Evolutionary conservation across 2,888 invertebrate genomes (phyloP).

Genomic region (Drosophila diplacantha): DNA sequence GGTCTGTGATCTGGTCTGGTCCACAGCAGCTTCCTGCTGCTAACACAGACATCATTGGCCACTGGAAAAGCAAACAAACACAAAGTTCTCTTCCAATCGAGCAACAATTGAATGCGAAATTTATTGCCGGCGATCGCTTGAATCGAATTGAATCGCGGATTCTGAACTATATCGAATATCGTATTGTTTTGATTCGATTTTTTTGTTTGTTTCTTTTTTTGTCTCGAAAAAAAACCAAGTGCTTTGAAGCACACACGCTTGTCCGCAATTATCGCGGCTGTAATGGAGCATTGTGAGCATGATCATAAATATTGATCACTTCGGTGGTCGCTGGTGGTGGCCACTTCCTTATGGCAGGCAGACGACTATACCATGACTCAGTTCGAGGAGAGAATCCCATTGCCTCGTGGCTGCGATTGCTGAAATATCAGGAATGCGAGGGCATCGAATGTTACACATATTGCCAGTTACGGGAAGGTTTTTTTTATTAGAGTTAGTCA

Average conservation of each 20-base stretch:
- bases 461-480: slow-evolving; percentile 1
- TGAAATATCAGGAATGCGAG: slow-evolving; percentile 12
- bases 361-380: slow-evolving; percentile 30
- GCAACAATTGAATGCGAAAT: slow-evolving; percentile 64
- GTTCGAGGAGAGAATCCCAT: slow-evolving; percentile 27
- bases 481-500: slow-evolving; percentile 1
- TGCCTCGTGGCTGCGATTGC: slow-evolving; percentile 13
- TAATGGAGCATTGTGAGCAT: slow-evolving; percentile 61
- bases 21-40: slow-evolving; percentile 67
- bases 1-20: slow-evolving; percentile 26
- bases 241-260: slow-evolving; percentile 35
- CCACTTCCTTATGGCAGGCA: slow-evolving; percentile 54
- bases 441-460: slow-evolving; percentile 12
- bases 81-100: slow-evolving; percentile 34
- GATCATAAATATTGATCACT: slow-evolving; percentile 49
- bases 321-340: slow-evolving; percentile 11
- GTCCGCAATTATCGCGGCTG: slow-evolving; percentile 49
- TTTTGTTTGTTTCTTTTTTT: slow-evolving; percentile 23
- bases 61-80: slow-evolving; percentile 40
- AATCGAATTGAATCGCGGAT: slow-evolving; percentile 41
- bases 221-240: slow-evolving; percentile 41
- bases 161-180: slow-evolving; percentile 41
- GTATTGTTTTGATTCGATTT: slow-evolving; percentile 28
- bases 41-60: slow-evolving; percentile 63
- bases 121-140: slow-evolving; percentile 56